Evolutionary conservation across 2,113 vertebrate species (phyloP).

Genomic region (Notothenia coriiceps): DNA sequence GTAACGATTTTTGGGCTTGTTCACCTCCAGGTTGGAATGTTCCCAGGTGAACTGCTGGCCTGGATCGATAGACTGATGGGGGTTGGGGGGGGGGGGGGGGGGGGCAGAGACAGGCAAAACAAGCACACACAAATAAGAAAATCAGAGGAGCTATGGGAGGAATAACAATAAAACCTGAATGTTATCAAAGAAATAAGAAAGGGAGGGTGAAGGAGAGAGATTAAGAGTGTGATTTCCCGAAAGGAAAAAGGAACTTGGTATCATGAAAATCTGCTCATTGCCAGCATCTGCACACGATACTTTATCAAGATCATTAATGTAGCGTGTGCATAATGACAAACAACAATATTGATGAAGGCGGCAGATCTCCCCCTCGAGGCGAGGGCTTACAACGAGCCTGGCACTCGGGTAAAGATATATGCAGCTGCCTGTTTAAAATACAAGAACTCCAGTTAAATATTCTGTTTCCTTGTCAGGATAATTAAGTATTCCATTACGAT

Average conservation of each 20-base stretch:
- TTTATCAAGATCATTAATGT: slow-evolving; percentile 63
- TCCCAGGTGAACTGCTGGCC: slow-evolving; percentile 99
- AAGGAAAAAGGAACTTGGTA: slow-evolving; percentile 24
- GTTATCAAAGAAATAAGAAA: slow-evolving; percentile 31
- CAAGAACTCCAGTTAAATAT: slow-evolving; percentile 76
- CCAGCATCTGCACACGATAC: slow-evolving; percentile 39
- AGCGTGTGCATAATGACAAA: slow-evolving; percentile 61
- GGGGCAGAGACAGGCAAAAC: slow-evolving; percentile 43
- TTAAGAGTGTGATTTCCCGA: slow-evolving; percentile 38
- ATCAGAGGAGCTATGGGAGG: slow-evolving; percentile 49
- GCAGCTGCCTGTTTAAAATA: slow-evolving; percentile 53
- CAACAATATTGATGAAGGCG: slow-evolving; percentile 72
- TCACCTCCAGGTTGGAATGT: slow-evolving; percentile 98
- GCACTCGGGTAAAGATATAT: slow-evolving; percentile 60
- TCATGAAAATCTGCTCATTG: slow-evolving; percentile 44
- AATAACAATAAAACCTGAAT: slow-evolving; percentile 32
- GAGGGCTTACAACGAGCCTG: slow-evolving; percentile 13
- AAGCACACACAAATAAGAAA: slow-evolving; percentile 56
- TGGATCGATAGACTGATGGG: slow-evolving; percentile 93
- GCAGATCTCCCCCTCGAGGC: slow-evolving; percentile 21
- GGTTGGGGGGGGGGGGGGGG: slow-evolving; percentile 20
- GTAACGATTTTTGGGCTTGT: slow-evolving; percentile 98
- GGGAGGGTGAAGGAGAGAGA: not conserved
- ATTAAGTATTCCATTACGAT: slow-evolving; percentile 83
- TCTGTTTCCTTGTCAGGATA: slow-evolving; percentile 72